These are phyloP conservation scores for Eumerus sabulonum DNA, from an alignment of 2,888 invertebrate species.

Conservation along the genomic window DNA sequence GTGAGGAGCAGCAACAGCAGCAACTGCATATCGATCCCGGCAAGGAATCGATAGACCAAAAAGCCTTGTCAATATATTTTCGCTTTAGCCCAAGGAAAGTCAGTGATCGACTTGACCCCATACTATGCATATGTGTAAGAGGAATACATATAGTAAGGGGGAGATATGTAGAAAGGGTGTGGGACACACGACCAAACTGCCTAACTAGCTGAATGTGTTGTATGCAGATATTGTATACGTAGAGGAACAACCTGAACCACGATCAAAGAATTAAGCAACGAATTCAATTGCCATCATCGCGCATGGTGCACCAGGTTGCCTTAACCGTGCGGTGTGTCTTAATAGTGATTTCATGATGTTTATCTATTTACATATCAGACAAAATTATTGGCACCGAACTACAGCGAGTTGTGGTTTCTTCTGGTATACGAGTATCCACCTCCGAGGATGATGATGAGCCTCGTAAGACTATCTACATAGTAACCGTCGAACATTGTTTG, in stretches of 20 bases:
- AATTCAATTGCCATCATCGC: slow-evolving; percentile 66
- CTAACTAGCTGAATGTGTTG: too few relatives aligned
- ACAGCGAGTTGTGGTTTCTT: slow-evolving; percentile 21
- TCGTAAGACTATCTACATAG: too few relatives aligned
- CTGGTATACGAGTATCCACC: neutral
- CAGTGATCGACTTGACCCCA: slow-evolving; percentile 66
- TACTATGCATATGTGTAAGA: slow-evolving; percentile 60
- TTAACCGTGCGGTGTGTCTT: slow-evolving; percentile 61
- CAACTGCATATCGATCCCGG: too few relatives aligned
- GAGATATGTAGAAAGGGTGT: too few relatives aligned
- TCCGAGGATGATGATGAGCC: too few relatives aligned
- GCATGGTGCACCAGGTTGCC: slow-evolving; percentile 47
- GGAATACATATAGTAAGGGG: too few relatives aligned
- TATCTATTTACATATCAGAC: slow-evolving; percentile 69
- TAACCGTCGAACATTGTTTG: slow-evolving; percentile 45
- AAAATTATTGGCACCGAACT: slow-evolving; percentile 68
- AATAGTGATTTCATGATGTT: slow-evolving; percentile 68
- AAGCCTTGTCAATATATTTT: slow-evolving; percentile 59
- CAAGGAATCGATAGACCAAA: slow-evolving; percentile 24
- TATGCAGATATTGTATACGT: too few relatives aligned
- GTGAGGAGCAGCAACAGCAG: neutral
- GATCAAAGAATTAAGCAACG: slow-evolving; percentile 63
- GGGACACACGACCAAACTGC: slow-evolving; percentile 61
- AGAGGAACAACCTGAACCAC: slow-evolving; percentile 20
- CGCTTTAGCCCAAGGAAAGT: slow-evolving; percentile 38